Conservation (phyloP, 2,888 invertebrate genomes). For the Mesochorus sp. region DNA sequence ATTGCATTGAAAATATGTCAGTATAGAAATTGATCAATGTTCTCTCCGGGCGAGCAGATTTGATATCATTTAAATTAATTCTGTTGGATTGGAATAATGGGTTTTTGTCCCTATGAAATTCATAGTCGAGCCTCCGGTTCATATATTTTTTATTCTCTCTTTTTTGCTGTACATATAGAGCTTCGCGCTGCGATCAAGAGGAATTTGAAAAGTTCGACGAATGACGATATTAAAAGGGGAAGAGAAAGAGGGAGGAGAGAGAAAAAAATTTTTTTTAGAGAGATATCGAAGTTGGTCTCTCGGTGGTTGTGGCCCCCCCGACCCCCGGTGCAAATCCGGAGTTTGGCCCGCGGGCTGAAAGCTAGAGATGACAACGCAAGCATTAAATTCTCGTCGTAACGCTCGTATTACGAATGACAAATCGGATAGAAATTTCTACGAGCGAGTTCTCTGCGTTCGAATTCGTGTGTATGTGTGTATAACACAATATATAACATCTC, state of each 20-base stretch:
- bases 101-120: constrained; percentile 8
- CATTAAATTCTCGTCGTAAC: constrained; percentile 51
- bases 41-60: not conserved
- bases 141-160: constrained; percentile 31
- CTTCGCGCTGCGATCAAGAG: constrained; percentile 21
- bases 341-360: constrained; percentile 19
- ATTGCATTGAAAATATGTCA: not conserved
- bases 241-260: constrained; percentile 5
- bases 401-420: constrained; percentile 47
- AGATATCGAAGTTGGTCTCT: constrained; percentile 41
- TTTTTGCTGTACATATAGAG: not conserved
- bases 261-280: constrained; percentile 19
- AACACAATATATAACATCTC: constrained; percentile 6
- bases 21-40: not conserved
- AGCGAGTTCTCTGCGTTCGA: constrained; percentile 2
- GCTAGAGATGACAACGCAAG: constrained; percentile 43
- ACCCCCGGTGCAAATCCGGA: constrained; percentile 1
- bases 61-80: not conserved
- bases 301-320: constrained; percentile 4
- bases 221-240: constrained; percentile 38
- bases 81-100: not conserved
- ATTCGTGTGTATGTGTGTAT: not conserved
- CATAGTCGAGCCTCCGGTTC: not conserved
- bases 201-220: constrained; percentile 53
- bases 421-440: constrained; percentile 44